Conservation (phyloP, 2,797 vertebrate genomes). For the Amniataba percoides region DNA sequence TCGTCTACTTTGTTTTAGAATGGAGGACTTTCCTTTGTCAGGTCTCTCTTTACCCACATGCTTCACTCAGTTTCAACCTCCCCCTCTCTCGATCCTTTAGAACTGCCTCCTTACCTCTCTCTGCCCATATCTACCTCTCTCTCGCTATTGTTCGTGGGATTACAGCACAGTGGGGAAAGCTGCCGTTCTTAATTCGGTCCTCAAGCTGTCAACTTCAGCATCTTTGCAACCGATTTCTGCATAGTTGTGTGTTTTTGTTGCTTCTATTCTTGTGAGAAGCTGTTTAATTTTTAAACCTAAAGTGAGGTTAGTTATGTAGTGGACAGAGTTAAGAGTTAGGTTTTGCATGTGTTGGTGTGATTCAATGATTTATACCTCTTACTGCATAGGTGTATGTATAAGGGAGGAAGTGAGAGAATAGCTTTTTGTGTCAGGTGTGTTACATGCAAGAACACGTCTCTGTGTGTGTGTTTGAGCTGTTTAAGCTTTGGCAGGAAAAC, state of each 20-base stretch:
- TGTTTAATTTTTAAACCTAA: not conserved
- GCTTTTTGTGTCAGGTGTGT: not conserved
- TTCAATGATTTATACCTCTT: not conserved
- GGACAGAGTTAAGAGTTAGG: not conserved
- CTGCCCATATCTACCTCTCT: constrained; percentile 9
- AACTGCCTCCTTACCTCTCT: constrained; percentile 27
- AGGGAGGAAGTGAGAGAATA: not conserved
- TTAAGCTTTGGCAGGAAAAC: constrained; percentile 25
- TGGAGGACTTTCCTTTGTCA: constrained; percentile 16
- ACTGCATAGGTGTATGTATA: not conserved
- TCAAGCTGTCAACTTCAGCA: constrained; percentile 44
- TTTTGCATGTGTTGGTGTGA: constrained; percentile 6
- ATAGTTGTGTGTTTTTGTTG: constrained; percentile 15
- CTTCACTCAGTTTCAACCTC: constrained; percentile 7
- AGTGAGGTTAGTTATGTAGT: not conserved
- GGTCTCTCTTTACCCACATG: constrained; percentile 15
- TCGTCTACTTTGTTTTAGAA: constrained; percentile 32
- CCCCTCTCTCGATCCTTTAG: constrained; percentile 17
- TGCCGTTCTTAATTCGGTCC: constrained; percentile 62
- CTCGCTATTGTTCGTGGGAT: constrained; percentile 61
- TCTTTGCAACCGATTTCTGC: constrained; percentile 4
- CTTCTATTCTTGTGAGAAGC: not conserved
- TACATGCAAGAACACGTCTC: not conserved
- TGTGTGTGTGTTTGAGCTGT: constrained; percentile 25
- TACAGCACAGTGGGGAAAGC: constrained; percentile 54